Evolutionary conservation across 2,113 vertebrate species (phyloP).

Genomic region (Laterallus jamaicensis): DNA sequence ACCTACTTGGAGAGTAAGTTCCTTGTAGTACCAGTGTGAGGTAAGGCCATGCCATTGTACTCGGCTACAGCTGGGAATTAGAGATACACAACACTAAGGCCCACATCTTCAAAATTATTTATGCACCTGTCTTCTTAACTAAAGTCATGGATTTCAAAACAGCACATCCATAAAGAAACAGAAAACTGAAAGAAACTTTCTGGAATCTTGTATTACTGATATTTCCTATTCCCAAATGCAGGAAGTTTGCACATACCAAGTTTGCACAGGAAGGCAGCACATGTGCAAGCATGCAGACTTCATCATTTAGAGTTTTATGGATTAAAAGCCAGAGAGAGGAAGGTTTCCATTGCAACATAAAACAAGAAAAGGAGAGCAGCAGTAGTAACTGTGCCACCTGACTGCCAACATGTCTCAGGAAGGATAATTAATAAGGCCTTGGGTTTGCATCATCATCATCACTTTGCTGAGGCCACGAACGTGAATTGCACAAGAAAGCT

Average conservation of each 20-base stretch:
- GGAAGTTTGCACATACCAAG: neutral
- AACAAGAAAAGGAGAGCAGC: neutral
- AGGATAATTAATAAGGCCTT: neutral
- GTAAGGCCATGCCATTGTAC: neutral
- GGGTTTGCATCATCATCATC: neutral
- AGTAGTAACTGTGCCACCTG: neutral
- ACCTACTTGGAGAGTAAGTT: neutral
- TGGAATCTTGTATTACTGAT: rapidly evolving
- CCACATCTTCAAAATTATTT: neutral
- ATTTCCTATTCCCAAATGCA: neutral
- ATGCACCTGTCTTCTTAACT: neutral
- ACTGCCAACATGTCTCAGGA: neutral
- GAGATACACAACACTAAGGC: neutral
- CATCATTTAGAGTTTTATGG: neutral
- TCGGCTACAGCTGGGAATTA: neutral
- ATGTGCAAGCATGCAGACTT: neutral
- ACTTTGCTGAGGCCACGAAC: neutral
- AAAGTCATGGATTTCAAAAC: neutral
- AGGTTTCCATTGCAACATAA: neutral
- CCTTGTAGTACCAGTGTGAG: neutral
- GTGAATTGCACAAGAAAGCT: neutral
- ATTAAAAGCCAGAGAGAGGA: neutral
- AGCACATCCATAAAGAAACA: neutral
- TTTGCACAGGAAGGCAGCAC: neutral
- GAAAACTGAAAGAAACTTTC: neutral